A percentile compares a stretch with the other conserved stretches of the same genome.
These are phyloP conservation scores for Indri indri DNA, from an alignment of 2,113 vertebrate species.

Conservation along the genomic window DNA sequence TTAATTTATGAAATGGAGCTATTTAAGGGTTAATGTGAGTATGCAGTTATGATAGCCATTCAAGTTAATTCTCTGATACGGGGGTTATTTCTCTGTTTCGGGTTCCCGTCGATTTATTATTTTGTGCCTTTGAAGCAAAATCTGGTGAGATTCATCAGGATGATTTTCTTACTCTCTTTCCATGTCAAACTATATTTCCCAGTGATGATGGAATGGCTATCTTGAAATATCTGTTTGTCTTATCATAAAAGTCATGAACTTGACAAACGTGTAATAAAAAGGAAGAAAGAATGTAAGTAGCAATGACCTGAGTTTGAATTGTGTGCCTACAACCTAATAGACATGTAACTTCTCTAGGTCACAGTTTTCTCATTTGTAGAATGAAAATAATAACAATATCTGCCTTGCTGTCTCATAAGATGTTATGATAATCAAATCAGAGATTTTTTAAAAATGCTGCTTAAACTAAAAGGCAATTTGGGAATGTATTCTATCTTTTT, in stretches of 20 bases:
- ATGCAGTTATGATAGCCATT: not conserved
- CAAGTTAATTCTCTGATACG: not conserved
- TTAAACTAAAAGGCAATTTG: not conserved
- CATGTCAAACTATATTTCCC: not conserved
- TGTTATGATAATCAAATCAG: conserved; percentile 3
- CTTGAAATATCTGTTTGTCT: not conserved
- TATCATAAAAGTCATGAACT: not conserved
- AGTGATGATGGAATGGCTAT: not conserved
- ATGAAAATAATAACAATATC: not conserved
- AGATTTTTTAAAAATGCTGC: not conserved
- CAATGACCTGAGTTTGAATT: not conserved
- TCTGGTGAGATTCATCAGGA: not conserved
- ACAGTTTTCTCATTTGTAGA: not conserved
- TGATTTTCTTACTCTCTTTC: not conserved
- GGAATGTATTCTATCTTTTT: not conserved
- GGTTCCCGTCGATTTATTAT: not conserved
- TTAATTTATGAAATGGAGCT: not conserved
- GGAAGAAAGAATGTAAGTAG: not conserved
- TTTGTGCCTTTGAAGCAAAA: not conserved
- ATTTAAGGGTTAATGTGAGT: not conserved
- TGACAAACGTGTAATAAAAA: not conserved
- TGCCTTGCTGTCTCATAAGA: not conserved
- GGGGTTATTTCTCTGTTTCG: not conserved
- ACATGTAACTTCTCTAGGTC: not conserved
- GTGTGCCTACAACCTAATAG: not conserved